Evolutionary conservation across 2,113 vertebrate species (phyloP).

Genomic region (Genyomyrus donnyi): DNA sequence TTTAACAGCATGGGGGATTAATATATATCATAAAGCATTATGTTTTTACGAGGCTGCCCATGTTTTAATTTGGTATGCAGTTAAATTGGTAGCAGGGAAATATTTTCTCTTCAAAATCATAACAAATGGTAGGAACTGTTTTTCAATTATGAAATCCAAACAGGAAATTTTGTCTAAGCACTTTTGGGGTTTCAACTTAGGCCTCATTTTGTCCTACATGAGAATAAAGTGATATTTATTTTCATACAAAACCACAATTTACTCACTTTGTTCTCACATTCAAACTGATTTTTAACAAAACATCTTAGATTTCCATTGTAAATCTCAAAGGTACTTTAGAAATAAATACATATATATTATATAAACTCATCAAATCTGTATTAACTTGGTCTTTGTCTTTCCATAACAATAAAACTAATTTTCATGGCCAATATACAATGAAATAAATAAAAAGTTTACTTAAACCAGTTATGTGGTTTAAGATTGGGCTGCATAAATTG

Average conservation of each 20-base stretch:
- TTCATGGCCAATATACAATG: neutral
- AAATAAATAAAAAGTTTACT: constrained; percentile 14
- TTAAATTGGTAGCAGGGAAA: neutral
- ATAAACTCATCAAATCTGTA: constrained; percentile 11
- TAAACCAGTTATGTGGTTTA: neutral
- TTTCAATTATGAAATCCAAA: neutral
- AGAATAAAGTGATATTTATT: neutral
- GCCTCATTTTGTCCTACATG: neutral
- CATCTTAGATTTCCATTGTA: neutral
- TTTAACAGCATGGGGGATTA: neutral
- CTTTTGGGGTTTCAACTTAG: neutral
- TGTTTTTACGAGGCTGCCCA: neutral
- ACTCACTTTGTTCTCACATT: constrained; percentile 51
- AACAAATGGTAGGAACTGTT: neutral
- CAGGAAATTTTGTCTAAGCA: neutral
- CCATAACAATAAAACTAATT: constrained; percentile 1
- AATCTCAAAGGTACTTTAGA: neutral
- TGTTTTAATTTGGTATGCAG: neutral
- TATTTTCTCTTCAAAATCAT: neutral
- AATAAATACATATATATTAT: constrained; percentile 11
- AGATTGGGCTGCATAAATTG: neutral
- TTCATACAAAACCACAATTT: neutral
- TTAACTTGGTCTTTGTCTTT: constrained; percentile 1
- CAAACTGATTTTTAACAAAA: constrained; percentile 46
- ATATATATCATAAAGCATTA: neutral